phyloP scores from a whole-genome alignment of 2,888 invertebrate genomes.

The Nasonia oneida region DNA sequence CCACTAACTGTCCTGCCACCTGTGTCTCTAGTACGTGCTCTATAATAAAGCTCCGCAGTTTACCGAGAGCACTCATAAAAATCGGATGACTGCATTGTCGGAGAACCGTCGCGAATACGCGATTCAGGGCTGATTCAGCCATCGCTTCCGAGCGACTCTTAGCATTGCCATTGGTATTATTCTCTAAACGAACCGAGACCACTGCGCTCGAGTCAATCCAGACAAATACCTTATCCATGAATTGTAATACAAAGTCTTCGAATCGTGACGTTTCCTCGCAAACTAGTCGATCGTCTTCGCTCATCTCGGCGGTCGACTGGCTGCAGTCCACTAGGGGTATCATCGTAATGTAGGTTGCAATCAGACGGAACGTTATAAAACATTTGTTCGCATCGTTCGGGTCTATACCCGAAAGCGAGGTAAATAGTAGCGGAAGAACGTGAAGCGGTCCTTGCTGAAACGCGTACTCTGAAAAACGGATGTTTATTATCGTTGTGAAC shows the following conservation, averaged over 20 bases:
- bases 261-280: conserved; percentile 92
- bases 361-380: conserved; percentile 88
- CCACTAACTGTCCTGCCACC: conserved; percentile 90
- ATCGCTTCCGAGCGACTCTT: conserved; percentile 87
- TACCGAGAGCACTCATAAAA: conserved; percentile 85
- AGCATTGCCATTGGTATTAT: conserved; percentile 75
- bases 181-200: conserved; percentile 85
- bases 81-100: conserved; percentile 85
- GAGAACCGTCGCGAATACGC: conserved; percentile 85
- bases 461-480: conserved; percentile 74
- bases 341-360: conserved; percentile 87
- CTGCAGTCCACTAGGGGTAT: conserved; percentile 93
- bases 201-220: conserved; percentile 87
- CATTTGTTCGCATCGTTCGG: conserved; percentile 92
- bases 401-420: conserved; percentile 93
- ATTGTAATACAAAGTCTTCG: conserved; percentile 93
- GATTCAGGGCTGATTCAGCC: conserved; percentile 85
- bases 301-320: conserved; percentile 85
- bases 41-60: conserved; percentile 87
- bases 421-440: conserved; percentile 89
- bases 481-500: background rate
- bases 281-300: conserved; percentile 87
- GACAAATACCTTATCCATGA: conserved; percentile 88
- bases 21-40: conserved; percentile 90
- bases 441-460: conserved; percentile 90